Evolutionary conservation across 2,888 invertebrate species (phyloP).

Genomic region (Brachyptera putata): DNA sequence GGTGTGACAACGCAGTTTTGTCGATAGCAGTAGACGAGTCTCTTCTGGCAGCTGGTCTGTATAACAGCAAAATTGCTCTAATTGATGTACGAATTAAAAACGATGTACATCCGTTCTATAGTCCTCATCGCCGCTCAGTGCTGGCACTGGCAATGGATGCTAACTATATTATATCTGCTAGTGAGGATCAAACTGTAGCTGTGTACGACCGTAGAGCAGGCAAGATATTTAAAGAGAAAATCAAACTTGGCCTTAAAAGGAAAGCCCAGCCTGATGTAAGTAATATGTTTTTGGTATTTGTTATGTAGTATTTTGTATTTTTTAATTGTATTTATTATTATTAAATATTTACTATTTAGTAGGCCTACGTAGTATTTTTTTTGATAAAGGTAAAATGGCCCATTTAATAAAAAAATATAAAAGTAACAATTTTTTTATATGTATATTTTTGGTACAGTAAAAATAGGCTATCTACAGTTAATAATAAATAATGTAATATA

Average conservation of each 20-base stretch:
- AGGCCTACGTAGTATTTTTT: too few relatives aligned
- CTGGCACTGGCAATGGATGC: conserved; percentile 44
- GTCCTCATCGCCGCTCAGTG: conserved; percentile 53
- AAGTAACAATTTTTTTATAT: too few relatives aligned
- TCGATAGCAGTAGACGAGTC: conserved; percentile 22
- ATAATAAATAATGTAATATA: too few relatives aligned
- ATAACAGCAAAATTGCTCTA: conserved; percentile 43
- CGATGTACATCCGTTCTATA: conserved; percentile 46
- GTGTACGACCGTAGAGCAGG: conserved; percentile 55
- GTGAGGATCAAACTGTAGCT: conserved; percentile 55
- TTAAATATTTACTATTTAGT: not conserved
- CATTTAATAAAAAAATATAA: too few relatives aligned
- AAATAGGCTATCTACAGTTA: too few relatives aligned
- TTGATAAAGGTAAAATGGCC: too few relatives aligned
- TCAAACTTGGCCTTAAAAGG: not conserved
- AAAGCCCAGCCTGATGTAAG: not conserved
- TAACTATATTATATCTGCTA: conserved; percentile 54
- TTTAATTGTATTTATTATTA: not conserved
- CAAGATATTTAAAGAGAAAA: conserved; percentile 36
- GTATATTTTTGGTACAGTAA: too few relatives aligned
- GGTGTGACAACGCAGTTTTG: conserved; percentile 32
- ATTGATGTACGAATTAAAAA: conserved; percentile 51
- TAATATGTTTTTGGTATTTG: not conserved
- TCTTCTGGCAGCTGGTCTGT: conserved; percentile 28
- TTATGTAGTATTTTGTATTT: not conserved